These are phyloP conservation scores for Ophioninae sp. DNA, from an alignment of 2,888 invertebrate genomes.

Conservation along the genomic window DNA sequence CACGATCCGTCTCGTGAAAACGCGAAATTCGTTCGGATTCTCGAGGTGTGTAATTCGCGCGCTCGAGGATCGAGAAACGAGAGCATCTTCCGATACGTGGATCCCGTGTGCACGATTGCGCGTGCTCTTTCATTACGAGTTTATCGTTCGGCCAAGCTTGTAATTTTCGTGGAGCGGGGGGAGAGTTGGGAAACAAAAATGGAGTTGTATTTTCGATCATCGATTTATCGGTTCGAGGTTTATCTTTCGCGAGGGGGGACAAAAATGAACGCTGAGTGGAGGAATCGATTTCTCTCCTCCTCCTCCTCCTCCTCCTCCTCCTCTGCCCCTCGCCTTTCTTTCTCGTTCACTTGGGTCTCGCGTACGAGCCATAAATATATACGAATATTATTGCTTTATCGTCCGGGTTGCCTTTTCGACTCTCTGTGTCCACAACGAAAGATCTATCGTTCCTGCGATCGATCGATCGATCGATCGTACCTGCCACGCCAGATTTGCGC, in stretches of 20 bases:
- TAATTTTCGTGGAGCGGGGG: constrained; percentile 13
- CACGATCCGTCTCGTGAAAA: constrained; percentile 22
- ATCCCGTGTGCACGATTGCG: not conserved
- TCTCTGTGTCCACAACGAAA: constrained; percentile 56
- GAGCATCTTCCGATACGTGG: not conserved
- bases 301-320: constrained; percentile 26
- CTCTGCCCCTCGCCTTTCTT: constrained; percentile 12
- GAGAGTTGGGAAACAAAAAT: constrained; percentile 14
- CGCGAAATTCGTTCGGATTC: constrained; percentile 25
- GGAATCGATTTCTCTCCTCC: constrained; percentile 6
- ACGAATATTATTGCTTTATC: constrained; percentile 65
- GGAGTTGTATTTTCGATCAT: constrained; percentile 19
- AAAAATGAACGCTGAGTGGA: constrained; percentile 11
- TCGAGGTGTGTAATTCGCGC: constrained; percentile 27
- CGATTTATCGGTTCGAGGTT: constrained; percentile 46
- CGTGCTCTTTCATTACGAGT: constrained; percentile 29
- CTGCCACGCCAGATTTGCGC: constrained; percentile 42
- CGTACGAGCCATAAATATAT: constrained; percentile 57
- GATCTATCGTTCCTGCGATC: constrained; percentile 57
- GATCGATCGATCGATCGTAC: constrained; percentile 51
- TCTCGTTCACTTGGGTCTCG: constrained; percentile 18
- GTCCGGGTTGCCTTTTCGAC: constrained; percentile 34
- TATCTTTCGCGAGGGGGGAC: constrained; percentile 20
- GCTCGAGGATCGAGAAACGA: constrained; percentile 9
- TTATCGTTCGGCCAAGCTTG: constrained; percentile 35